A percentile compares a stretch with the other conserved stretches of the same genome.
These are phyloP conservation scores for Lycaon pictus DNA, from an alignment of 2,113 vertebrate genomes.

Conservation along the genomic window DNA sequence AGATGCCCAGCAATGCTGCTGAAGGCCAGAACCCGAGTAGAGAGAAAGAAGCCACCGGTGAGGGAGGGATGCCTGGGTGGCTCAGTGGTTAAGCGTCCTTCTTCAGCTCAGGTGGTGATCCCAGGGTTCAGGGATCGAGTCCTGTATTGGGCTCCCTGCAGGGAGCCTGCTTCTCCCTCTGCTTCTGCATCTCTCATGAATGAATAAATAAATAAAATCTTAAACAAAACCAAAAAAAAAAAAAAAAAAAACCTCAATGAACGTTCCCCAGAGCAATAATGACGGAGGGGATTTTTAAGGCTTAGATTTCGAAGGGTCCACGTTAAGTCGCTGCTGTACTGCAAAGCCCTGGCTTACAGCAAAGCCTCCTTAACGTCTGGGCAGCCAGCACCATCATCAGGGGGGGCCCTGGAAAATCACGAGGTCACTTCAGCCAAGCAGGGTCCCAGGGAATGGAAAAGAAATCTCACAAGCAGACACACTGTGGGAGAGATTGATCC, in stretches of 20 bases:
- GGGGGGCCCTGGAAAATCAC: neutral
- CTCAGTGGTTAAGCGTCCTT: too few species aligned
- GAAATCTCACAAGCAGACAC: neutral
- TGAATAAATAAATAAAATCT: too few species aligned
- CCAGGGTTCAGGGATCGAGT: too few species aligned
- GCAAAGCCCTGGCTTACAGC: neutral
- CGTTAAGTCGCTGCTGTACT: neutral
- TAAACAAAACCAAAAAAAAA: too few species aligned
- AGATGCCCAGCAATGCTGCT: neutral
- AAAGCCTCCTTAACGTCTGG: neutral
- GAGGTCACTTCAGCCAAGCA: neutral
- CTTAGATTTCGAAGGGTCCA: neutral
- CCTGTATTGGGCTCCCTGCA: too few species aligned
- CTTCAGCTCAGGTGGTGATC: too few species aligned
- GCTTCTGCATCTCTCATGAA: too few species aligned
- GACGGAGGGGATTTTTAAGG: neutral
- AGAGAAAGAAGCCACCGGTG: neutral
- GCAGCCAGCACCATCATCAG: neutral
- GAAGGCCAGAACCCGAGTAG: neutral
- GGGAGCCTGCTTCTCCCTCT: too few species aligned
- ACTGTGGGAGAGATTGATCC: neutral
- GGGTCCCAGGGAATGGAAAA: neutral
- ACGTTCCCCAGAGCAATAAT: neutral
- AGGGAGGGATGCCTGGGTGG: too few species aligned
- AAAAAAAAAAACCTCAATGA: neutral